A percentile compares a stretch with the other conserved stretches of the same genome.
These are phyloP conservation scores for Drosophila punjabiensis DNA, from an alignment of 1,140 invertebrate genomes.

Conservation along the genomic window DNA sequence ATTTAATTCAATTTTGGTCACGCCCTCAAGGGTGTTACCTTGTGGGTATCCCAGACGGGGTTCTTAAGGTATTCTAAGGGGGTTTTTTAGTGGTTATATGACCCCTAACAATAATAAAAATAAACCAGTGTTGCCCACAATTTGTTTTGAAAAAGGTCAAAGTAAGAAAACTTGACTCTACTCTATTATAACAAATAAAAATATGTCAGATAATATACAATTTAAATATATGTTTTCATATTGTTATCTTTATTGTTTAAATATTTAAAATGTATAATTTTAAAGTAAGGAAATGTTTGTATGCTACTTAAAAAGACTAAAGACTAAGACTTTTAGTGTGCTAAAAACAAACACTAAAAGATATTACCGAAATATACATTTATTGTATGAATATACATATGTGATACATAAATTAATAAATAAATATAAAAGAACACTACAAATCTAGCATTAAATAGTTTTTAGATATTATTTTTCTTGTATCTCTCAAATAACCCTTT, in stretches of 20 bases:
- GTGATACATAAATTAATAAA: background rate
- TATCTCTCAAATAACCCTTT: accelerated
- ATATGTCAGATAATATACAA: background rate
- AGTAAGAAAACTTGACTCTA: accelerated
- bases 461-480: background rate
- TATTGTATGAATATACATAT: background rate
- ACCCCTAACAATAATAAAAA: constrained; percentile 4
- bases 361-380: background rate
- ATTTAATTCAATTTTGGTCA: constrained; percentile 80
- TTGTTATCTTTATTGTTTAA: no score
- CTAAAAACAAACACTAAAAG: background rate
- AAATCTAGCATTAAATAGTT: background rate
- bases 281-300: no score
- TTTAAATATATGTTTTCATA: no score
- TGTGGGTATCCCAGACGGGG: no score
- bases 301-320: no score
- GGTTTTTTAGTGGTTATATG: background rate
- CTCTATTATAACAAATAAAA: background rate
- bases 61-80: background rate
- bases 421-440: background rate
- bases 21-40: constrained; percentile 19
- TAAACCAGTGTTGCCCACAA: background rate
- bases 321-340: no score
- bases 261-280: no score
- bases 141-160: background rate